Evolutionary conservation across 2,113 vertebrate species (phyloP).

Genomic region (Pseudolaguvia tuberculata): DNA sequence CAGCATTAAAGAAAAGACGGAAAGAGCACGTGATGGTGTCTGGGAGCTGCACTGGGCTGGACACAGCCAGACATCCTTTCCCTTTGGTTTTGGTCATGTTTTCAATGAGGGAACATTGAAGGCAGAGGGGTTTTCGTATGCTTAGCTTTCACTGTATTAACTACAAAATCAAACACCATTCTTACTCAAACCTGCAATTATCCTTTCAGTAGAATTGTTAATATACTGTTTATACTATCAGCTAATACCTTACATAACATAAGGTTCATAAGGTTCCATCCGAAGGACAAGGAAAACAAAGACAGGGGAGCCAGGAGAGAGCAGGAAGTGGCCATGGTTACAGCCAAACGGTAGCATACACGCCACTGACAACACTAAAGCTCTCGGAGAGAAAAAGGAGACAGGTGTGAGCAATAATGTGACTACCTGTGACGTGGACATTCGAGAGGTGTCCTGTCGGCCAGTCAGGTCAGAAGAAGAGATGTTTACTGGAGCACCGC

Average conservation of each 20-base stretch:
- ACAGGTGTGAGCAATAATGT: background rate
- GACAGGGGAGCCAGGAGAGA: slow-evolving; percentile 11
- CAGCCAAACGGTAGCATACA: slow-evolving; percentile 10
- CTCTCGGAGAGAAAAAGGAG: no score
- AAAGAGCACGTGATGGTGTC: no score
- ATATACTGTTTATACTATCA: no score
- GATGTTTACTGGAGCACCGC: slow-evolving; percentile 89
- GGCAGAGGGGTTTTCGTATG: no score
- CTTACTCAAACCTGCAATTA: background rate
- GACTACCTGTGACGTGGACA: slow-evolving; percentile 96
- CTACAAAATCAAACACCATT: no score
- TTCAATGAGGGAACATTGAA: no score
- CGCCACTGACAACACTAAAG: background rate
- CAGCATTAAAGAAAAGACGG: no score
- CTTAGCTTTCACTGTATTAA: no score
- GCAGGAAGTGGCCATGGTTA: background rate
- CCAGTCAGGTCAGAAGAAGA: slow-evolving; percentile 94
- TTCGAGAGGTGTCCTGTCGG: slow-evolving; percentile 91
- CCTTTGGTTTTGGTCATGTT: no score
- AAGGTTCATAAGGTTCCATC: background rate
- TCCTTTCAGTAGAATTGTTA: no score
- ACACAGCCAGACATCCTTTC: no score
- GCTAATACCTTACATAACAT: background rate
- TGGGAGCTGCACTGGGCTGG: no score
- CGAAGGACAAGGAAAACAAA: background rate